Evolutionary conservation across 2,888 invertebrate species (phyloP).

Genomic region (Tetranychus piercei): DNA sequence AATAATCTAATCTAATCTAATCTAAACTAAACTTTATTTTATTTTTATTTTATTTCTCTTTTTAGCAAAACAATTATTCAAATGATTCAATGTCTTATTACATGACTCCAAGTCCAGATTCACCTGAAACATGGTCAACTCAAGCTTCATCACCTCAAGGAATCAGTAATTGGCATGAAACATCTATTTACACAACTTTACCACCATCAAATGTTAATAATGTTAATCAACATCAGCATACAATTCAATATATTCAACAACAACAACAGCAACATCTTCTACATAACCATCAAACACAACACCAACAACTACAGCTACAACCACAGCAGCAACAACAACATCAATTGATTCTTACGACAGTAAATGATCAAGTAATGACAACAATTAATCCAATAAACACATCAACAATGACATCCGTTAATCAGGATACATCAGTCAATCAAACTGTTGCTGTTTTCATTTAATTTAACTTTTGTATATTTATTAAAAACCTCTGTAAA

Average conservation of each 20-base stretch:
- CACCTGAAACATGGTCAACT: conserved; percentile 77
- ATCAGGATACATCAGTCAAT: not conserved
- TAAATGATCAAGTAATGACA: not conserved
- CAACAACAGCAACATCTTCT: not conserved
- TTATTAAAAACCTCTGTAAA: not conserved
- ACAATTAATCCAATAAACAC: not conserved
- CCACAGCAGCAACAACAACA: not conserved
- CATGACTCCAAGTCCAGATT: conserved; percentile 86
- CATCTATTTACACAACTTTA: not conserved
- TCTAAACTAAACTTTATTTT: not conserved
- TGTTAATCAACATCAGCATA: not conserved
- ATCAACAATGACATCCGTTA: not conserved
- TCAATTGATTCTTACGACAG: not conserved
- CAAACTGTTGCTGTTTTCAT: not conserved
- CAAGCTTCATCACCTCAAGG: conserved; percentile 53
- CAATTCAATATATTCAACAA: not conserved
- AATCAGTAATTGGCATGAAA: not conserved
- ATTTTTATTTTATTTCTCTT: not conserved
- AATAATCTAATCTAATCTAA: not conserved
- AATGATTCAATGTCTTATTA: conserved; percentile 46
- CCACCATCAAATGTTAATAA: not conserved
- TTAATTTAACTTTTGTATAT: not conserved
- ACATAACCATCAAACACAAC: not conserved
- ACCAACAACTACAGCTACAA: not conserved
- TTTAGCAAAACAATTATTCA: not conserved